Conservation (phyloP, 2,797 vertebrate genomes). For the Pitangus sulphuratus region DNA sequence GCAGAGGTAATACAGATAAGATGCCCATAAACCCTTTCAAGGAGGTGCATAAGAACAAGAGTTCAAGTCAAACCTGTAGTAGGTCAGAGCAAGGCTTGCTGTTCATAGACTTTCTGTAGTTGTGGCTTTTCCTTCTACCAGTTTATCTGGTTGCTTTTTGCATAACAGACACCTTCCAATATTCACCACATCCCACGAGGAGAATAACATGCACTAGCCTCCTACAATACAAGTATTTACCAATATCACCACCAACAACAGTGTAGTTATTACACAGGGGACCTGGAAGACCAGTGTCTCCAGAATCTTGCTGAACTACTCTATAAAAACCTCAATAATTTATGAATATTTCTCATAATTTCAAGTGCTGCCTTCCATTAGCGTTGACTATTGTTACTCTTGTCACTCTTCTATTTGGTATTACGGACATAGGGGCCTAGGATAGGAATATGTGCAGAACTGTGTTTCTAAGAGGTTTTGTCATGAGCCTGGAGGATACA, state of each 20-base stretch:
- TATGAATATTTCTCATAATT: not conserved
- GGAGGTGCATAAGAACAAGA: not conserved
- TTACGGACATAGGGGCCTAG: not conserved
- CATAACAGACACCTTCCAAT: not conserved
- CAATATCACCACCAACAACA: rapidly evolving
- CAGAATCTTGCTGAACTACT: not conserved
- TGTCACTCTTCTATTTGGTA: not conserved
- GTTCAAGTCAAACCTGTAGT: not conserved
- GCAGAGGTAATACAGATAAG: not conserved
- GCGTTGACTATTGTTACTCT: rapidly evolving
- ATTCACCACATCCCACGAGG: not conserved
- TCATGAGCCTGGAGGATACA: not conserved
- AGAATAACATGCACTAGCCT: rapidly evolving
- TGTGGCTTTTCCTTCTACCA: not conserved
- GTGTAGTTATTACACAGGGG: not conserved
- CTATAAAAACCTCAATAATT: not conserved
- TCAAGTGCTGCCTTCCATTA: not conserved
- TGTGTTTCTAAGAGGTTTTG: not conserved
- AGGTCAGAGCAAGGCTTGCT: not conserved
- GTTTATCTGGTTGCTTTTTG: not conserved
- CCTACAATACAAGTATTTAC: not conserved
- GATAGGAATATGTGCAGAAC: not conserved
- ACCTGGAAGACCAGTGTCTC: not conserved
- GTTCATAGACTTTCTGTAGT: not conserved
- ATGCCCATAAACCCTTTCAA: not conserved